phyloP scores from a whole-genome alignment of 2,113 vertebrate species.

The Camelus dromedarius region DNA sequence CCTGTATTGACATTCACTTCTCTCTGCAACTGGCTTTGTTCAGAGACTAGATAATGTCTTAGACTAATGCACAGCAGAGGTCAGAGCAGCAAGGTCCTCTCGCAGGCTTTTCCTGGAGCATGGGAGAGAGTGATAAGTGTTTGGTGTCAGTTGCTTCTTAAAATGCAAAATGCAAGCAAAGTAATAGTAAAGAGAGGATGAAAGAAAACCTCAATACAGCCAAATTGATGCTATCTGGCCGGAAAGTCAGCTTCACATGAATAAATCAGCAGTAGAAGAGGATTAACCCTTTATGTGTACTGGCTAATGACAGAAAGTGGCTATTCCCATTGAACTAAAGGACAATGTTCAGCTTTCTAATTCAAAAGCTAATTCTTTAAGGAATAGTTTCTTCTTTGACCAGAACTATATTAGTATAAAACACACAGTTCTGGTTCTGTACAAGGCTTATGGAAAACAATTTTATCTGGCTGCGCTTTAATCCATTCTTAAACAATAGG shows the following conservation, averaged over 20 bases:
- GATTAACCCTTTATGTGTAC: not conserved
- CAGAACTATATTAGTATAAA: slow-evolving; percentile 32
- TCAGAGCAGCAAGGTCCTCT: not conserved
- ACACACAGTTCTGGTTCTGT: not conserved
- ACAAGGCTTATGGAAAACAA: not conserved
- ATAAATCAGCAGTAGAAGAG: not conserved
- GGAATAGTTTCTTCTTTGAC: slow-evolving; percentile 57
- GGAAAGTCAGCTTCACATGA: not conserved
- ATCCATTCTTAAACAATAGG: slow-evolving; percentile 7
- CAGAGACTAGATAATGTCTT: not conserved
- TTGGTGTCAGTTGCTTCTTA: slow-evolving; percentile 15
- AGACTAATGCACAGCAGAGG: not conserved
- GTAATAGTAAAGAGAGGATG: not conserved
- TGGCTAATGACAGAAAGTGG: not conserved
- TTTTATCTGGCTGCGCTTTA: slow-evolving; percentile 41
- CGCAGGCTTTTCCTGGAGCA: not conserved
- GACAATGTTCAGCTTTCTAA: slow-evolving; percentile 14
- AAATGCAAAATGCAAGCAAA: slow-evolving; percentile 51
- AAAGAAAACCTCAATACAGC: slow-evolving; percentile 22
- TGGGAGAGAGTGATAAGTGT: not conserved
- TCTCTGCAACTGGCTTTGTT: slow-evolving; percentile 23
- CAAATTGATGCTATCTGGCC: not conserved
- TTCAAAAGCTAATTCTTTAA: slow-evolving; percentile 48
- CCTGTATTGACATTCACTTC: not conserved
- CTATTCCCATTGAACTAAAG: not conserved